Base-by-base conservation (phyloP, 2,113 vertebrate species). In the Mormyrus iriodes region DNA sequence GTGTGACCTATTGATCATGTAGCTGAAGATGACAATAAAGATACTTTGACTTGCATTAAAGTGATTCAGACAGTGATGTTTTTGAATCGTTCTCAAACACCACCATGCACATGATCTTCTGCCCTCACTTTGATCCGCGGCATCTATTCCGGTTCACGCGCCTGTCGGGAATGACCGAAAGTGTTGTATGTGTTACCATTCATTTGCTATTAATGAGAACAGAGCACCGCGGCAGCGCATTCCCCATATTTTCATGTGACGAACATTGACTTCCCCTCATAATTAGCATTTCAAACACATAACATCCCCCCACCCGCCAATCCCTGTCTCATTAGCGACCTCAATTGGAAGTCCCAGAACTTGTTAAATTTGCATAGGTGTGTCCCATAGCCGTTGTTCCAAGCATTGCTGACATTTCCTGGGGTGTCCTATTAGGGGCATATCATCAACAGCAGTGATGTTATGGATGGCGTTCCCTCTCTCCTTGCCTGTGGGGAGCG, bases 251-350 rank as follows among this genome's bases (percentile, higher is more conserved):
- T 90, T 61, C 92, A 92, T 93, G 92, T 93, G 90, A 92, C 91
- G 93, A 93, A 92, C 94, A 94, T 85, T 93, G 76, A 89, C 90
- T 92, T 91, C 91, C 90, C 91, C 83, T 92, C 93, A 90, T 92
- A 92, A 96, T 96, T 96, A 94, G 93, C 94, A 95, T 94, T 94
- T 95, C 95, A 95, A 95, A 95, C 91, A 86, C 89, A 90, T 88
- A 91, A 92, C 91, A 93, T 92, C 94, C 92, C 92, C 93, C 92
- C 61, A 31, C 86, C 88, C 92, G 92, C 92, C 93, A 91, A 91
- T 91, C 91, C 91, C 49, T 52, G 90, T 93, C 95, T 95, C 93
- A 94, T 95, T 95, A 95, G 91, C 87, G 91, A 90, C 90, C 91
- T 94, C 91, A 46, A 9, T 89, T 88, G 94, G 92, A 95, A 92